phyloP scores from a whole-genome alignment of 1,140 invertebrate genomes.

The Anagrus nilaparvatae region DNA sequence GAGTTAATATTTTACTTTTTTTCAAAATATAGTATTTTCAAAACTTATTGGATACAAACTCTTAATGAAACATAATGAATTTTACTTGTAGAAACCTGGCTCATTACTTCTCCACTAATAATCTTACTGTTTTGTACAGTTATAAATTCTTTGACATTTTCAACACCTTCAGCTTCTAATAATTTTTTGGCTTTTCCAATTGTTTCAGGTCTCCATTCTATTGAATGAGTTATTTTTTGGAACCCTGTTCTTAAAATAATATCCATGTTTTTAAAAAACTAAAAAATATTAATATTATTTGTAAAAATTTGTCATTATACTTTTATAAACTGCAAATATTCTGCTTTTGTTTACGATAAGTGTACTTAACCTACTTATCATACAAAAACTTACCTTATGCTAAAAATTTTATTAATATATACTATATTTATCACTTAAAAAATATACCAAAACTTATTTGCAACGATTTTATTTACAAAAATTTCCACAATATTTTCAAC shows the following conservation, averaged over 20 bases:
- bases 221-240: constrained; percentile 8
- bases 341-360: no score
- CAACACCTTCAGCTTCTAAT: constrained; percentile 9
- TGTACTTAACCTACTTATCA: no score
- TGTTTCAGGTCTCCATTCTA: constrained; percentile 12
- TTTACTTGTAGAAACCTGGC: constrained; percentile 11
- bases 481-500: no score
- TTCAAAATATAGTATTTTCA: not conserved
- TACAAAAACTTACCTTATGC: no score
- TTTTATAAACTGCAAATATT: no score
- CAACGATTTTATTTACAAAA: no score
- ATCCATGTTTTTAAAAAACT: no score
- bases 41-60: not conserved
- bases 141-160: constrained; percentile 10
- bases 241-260: constrained; percentile 13
- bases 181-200: constrained; percentile 13
- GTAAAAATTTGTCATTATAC: no score
- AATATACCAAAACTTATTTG: no score
- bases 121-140: constrained; percentile 10
- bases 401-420: no score
- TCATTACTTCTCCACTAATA: constrained; percentile 10
- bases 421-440: no score
- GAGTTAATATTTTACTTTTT: constrained; percentile 1
- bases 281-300: no score
- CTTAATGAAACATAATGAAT: constrained; percentile 9